phyloP scores from a whole-genome alignment of 1,140 invertebrate species.

The Calosoma granatense region DNA sequence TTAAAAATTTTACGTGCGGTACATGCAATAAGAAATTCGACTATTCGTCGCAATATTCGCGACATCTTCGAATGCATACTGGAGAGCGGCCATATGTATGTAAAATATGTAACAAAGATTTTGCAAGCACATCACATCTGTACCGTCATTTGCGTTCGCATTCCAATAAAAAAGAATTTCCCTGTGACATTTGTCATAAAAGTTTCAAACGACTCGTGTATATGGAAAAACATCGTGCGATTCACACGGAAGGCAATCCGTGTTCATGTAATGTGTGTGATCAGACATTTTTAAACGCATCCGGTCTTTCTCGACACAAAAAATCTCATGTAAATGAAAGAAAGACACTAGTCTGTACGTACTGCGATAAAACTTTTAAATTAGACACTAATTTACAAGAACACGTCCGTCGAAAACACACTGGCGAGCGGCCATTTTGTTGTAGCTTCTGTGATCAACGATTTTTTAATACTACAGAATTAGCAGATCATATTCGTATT shows the following conservation, averaged over 20 bases:
- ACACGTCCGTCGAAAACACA: neutral
- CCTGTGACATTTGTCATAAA: neutral
- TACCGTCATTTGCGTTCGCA: neutral
- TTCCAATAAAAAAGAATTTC: neutral
- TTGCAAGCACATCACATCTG: neutral
- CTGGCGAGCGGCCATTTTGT: neutral
- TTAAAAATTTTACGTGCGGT: neutral
- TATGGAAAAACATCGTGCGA: neutral
- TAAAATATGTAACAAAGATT: neutral
- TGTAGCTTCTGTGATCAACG: neutral
- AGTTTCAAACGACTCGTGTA: neutral
- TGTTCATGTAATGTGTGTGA: neutral
- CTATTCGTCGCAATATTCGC: no score
- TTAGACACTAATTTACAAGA: neutral
- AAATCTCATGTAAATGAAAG: neutral
- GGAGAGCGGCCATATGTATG: neutral
- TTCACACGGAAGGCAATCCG: neutral
- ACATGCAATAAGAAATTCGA: neutral
- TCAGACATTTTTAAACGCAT: neutral
- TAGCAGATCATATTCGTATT: conserved; percentile 30
- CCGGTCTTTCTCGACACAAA: neutral
- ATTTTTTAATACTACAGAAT: neutral
- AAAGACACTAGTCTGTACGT: neutral
- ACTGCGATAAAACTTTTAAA: neutral
- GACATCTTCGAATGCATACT: neutral